phyloP scores from a whole-genome alignment of 2,888 invertebrate species.

The Eristalis intricaria region DNA sequence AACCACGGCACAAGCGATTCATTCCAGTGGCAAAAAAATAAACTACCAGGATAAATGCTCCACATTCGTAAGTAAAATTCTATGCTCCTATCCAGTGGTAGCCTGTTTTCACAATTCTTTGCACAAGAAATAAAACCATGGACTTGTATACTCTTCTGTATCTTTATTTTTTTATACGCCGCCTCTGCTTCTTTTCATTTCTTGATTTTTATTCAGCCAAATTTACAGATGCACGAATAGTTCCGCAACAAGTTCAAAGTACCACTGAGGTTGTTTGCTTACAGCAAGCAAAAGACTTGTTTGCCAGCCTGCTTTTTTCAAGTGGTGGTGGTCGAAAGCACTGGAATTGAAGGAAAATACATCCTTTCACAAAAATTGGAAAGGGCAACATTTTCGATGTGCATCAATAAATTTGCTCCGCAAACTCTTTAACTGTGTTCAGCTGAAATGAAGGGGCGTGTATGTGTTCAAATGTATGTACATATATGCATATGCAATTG shows the following conservation, averaged over 20 bases:
- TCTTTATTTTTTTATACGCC: background rate
- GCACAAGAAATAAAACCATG: slow-evolving; percentile 19
- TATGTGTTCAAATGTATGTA: background rate
- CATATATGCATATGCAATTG: background rate
- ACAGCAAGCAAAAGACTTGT: slow-evolving; percentile 31
- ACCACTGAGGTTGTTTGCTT: slow-evolving; percentile 43
- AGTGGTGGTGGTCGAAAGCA: background rate
- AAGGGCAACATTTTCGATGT: slow-evolving; percentile 37
- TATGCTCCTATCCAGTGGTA: slow-evolving; percentile 2
- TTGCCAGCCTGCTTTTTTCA: slow-evolving; percentile 3
- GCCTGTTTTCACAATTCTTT: slow-evolving; percentile 15
- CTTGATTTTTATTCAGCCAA: slow-evolving; percentile 36
- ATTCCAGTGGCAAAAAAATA: slow-evolving; percentile 8
- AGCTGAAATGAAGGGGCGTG: background rate
- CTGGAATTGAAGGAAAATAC: slow-evolving; percentile 3
- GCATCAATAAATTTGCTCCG: slow-evolving; percentile 40
- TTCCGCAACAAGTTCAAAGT: slow-evolving; percentile 33
- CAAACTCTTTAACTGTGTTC: slow-evolving; percentile 1
- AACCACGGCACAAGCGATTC: background rate
- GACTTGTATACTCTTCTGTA: background rate
- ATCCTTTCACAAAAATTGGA: slow-evolving; percentile 1
- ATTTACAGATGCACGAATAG: slow-evolving; percentile 41
- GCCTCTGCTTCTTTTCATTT: background rate
- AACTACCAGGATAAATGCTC: slow-evolving; percentile 17
- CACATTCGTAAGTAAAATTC: slow-evolving; percentile 1